Percentiles rank a stretch among this genome's conserved stretches.
Conservation (phyloP, 2,797 vertebrate genomes). For the Paratrypauchen microcephalus region DNA sequence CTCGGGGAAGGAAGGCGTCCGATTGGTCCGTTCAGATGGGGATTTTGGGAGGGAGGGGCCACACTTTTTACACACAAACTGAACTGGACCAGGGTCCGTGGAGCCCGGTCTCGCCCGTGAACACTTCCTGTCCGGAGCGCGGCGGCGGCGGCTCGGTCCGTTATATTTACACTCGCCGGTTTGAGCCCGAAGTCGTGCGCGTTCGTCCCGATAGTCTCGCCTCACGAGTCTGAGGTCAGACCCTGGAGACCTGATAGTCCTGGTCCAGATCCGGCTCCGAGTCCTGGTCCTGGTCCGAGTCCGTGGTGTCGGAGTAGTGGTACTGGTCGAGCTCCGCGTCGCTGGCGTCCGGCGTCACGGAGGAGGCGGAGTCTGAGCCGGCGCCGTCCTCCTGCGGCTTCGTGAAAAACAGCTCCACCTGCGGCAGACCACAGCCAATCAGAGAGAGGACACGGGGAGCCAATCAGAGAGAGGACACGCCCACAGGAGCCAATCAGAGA, state of each 20-base stretch:
- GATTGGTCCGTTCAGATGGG: too few relatives aligned
- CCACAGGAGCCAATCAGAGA: too few relatives aligned
- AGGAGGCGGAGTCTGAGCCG: constrained; percentile 95
- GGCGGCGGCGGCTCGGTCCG: too few relatives aligned
- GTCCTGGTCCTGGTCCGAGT: constrained; percentile 92
- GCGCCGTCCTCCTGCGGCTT: constrained; percentile 91
- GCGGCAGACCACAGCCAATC: constrained; percentile 3
- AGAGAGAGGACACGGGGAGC: background rate
- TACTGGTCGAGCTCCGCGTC: constrained; percentile 99
- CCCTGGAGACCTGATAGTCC: background rate
- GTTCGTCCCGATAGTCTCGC: too few relatives aligned
- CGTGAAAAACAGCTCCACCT: constrained; percentile 99
- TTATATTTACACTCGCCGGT: too few relatives aligned
- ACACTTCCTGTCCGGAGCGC: too few relatives aligned
- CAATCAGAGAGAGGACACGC: background rate
- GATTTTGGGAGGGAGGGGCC: too few relatives aligned
- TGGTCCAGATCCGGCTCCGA: background rate
- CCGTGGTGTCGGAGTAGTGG: constrained; percentile 99
- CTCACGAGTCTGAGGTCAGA: background rate
- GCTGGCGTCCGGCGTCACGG: constrained; percentile 98
- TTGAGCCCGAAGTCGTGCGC: too few relatives aligned
- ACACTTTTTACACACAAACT: too few relatives aligned
- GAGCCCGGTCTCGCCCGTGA: too few relatives aligned
- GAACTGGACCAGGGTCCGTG: too few relatives aligned
- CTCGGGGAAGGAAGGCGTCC: too few relatives aligned